Evolutionary conservation across 92 coral and sea anemone genomes (phyloP), one percentile per base, ranked within the genome.

Genomic region (Siderastrea siderea): DNA sequence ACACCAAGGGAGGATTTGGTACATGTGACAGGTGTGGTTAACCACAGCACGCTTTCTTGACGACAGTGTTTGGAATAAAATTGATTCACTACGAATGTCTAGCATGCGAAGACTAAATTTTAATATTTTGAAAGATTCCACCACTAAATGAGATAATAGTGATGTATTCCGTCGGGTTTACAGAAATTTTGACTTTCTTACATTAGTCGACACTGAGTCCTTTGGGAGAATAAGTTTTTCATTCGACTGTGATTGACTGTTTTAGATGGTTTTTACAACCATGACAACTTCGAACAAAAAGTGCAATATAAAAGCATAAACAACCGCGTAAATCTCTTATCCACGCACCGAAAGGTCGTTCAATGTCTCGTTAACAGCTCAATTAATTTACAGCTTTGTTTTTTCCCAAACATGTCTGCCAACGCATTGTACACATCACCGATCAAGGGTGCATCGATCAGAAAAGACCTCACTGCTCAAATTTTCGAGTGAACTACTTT

Each of bases 311-410:
- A 57, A 74, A 48, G 50, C 16, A 74, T 50, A 84, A 84, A 84
- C 87, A 74, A 74, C 47, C 87, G 62, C 9, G 15, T 61, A 58
- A 84, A 84, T 84, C 80, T n/a, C 69, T 59, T 72, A 58, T 62
- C 60, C 87, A 52, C 44, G 51, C 47, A 48, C 60, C 43, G 78
- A 50, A 45, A 74, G 72, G 80, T 84, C 73, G 43, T 9, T 73
- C 59, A 50, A 38, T 61, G 87, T 48, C 86, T 70, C 46, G 64
- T 82, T 57, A 70, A 82, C 75, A 9, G 58, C 50, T 60, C 9
- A 5, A 46, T 59, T 13, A 68, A 43, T 67, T 51, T 81, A 68
- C 47, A 79, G 8, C 53, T 79, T 49, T 62, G 71, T 63, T 38
- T 63, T 26, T 14, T 16, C 5, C 48, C 26, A 79, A 79, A 11